A percentile compares a stretch with the other conserved stretches of the same genome.
Evolutionary conservation across 2,113 vertebrate genomes (phyloP).

Genomic region (Urocynchramus pylzowi): DNA sequence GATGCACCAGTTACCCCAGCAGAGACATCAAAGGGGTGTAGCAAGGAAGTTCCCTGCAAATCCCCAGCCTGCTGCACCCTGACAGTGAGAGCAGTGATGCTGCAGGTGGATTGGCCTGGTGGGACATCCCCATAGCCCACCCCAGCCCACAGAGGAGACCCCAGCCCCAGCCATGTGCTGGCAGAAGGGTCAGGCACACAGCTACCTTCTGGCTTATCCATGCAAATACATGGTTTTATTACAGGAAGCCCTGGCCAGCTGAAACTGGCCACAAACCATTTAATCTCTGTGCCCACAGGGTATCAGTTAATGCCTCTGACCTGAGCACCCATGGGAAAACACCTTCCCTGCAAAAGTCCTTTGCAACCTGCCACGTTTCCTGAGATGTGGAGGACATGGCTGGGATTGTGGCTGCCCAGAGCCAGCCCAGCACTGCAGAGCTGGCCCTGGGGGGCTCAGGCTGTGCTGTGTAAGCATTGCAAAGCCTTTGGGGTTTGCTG

Average conservation of each 20-base stretch:
- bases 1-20: neutral
- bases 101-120: neutral
- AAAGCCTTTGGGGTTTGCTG: neutral
- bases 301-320: neutral
- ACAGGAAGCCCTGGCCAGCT: neutral
- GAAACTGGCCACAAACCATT: neutral
- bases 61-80: neutral
- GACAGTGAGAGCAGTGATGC: neutral
- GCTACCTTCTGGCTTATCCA: neutral
- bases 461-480: neutral
- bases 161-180: neutral
- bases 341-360: neutral
- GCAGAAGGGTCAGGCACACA: neutral
- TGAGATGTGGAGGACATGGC: neutral
- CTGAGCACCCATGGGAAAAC: neutral
- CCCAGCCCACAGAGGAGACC: neutral
- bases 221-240: rapidly evolving
- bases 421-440: neutral
- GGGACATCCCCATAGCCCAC: neutral
- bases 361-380: neutral
- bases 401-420: neutral
- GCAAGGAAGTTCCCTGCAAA: neutral
- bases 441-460: neutral
- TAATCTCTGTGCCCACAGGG: neutral
- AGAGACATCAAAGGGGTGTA: neutral